Evolutionary conservation across 2,113 vertebrate genomes (phyloP), one percentile per base, ranked within the genome.

Genomic region (Zosterops borbonicus): DNA sequence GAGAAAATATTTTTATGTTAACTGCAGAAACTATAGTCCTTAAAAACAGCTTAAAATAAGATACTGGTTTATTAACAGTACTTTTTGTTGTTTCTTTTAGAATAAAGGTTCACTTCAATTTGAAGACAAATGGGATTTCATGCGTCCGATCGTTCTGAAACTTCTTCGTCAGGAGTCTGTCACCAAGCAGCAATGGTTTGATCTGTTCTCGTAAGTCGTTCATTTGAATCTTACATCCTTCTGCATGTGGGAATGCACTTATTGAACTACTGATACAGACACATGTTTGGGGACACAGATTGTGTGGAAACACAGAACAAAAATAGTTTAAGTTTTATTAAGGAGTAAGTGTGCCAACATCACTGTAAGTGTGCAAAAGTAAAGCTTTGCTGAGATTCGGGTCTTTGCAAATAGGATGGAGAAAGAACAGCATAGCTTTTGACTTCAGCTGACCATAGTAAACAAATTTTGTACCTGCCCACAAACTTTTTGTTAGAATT

Each of bases 41-140:
- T 50, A 55, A 52, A 70, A 42, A 44, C 37, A 70, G 39, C 27
- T 67, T 70, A 50, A 77, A 37, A 53, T 69, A 37, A 67, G 33
- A 52, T 74, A 33, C 18, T 67, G 12, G 18, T 75, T 87, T 78
- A 47, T 83, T 81, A 68, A 90, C 17, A 41, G 1, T 27, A 27
- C 3, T 14, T 92, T 42, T 47, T 83, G 46, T 92, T 84, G 29
- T 85, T 91, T 52, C 29, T 90, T 96, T 83, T 84, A 98, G 99
- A 99, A 99, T 98, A 99, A 99, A 98, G 99, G 99, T 97, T 99
- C 99, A 64, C 99, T 99, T 97, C 99, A 99, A 71, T 99, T 99
- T 98, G 99, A 99, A 98, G 99, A 99, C 97, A 99, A 99, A 98
- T 99, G 99, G 99, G 99, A 99, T 98, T 98, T 99, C 96, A 99